phyloP scores from a whole-genome alignment of 2,888 invertebrate species.

The Eupithecia subumbrata region DNA sequence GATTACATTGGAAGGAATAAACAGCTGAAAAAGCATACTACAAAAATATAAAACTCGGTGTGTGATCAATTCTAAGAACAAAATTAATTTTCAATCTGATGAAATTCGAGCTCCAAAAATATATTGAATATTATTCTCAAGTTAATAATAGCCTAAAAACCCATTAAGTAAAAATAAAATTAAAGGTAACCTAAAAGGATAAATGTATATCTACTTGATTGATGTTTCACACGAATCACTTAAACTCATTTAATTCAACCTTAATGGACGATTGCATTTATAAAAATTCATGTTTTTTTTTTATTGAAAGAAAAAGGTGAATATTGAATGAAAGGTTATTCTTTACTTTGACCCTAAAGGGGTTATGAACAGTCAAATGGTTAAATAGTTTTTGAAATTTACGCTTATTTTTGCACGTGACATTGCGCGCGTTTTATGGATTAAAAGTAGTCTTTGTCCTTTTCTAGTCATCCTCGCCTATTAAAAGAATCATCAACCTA shows the following conservation, averaged over 20 bases:
- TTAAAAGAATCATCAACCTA: no score
- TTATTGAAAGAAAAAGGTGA: not conserved
- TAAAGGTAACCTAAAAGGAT: constrained; percentile 10
- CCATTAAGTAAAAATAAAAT: constrained; percentile 3
- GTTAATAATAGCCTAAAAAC: not conserved
- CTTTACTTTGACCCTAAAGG: not conserved
- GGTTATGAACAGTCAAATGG: not conserved
- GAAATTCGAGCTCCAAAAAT: not conserved
- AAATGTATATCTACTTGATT: constrained; percentile 13
- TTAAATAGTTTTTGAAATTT: not conserved
- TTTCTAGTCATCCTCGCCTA: no score
- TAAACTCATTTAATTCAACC: constrained; percentile 1
- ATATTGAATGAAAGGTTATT: not conserved
- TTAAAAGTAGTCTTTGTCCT: not conserved
- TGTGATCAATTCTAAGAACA: not conserved
- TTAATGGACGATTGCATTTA: not conserved
- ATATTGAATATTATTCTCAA: not conserved
- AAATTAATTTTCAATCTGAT: not conserved
- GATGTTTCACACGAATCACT: constrained; percentile 19
- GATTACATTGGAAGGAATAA: no score
- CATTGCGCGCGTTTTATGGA: not conserved
- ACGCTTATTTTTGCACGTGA: not conserved
- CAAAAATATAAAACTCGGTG: not conserved
- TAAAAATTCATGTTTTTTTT: not conserved
- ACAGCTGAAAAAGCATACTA: not conserved